Evolutionary conservation across 2,888 invertebrate genomes (phyloP).

Genomic region (Agonum fuliginosum): DNA sequence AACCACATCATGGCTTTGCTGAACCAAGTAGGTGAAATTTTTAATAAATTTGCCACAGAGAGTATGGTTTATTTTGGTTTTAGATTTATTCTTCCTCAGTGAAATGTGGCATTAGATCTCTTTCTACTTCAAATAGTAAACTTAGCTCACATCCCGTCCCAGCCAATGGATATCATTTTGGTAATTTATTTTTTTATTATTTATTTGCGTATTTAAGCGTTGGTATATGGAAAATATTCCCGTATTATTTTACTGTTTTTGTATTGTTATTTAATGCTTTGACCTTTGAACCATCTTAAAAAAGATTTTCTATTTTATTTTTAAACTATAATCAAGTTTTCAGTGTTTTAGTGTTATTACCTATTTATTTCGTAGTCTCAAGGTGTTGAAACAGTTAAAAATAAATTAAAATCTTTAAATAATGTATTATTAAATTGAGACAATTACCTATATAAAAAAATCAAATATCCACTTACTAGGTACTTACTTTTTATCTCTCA

Average conservation of each 20-base stretch:
- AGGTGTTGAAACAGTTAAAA: too few relatives aligned
- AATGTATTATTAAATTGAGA: too few relatives aligned
- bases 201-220: neutral
- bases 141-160: conserved; percentile 37
- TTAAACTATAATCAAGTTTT: too few relatives aligned
- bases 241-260: neutral
- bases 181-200: conserved; percentile 51
- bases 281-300: neutral
- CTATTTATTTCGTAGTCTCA: too few relatives aligned
- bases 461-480: too few relatives aligned
- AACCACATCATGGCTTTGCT: conserved; percentile 47
- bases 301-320: neutral
- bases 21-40: conserved; percentile 43
- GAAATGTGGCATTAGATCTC: conserved; percentile 52
- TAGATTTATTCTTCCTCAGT: conserved; percentile 57
- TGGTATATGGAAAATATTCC: neutral
- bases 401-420: too few relatives aligned
- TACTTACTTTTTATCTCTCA: too few relatives aligned
- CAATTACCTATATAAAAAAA: too few relatives aligned
- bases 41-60: conserved; percentile 1
- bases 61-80: conserved; percentile 43
- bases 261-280: neutral
- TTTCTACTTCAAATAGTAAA: conserved; percentile 58
- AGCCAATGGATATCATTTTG: conserved; percentile 62
- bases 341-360: neutral